phyloP scores from a whole-genome alignment of 2,113 vertebrate species.

The Corythornis vintsioides region DNA sequence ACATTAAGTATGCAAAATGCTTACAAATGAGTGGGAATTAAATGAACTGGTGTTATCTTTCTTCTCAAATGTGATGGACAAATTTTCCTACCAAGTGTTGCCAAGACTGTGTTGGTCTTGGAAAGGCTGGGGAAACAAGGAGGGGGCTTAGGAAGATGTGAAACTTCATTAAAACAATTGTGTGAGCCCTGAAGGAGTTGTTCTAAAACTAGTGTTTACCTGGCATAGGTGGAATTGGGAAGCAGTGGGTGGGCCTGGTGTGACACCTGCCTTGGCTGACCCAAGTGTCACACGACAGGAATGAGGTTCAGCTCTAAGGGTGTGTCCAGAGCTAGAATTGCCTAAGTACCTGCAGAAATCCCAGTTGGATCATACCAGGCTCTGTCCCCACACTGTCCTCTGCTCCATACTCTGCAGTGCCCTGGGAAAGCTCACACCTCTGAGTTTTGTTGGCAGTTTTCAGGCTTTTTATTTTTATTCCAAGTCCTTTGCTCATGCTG shows the following conservation, averaged over 20 bases:
- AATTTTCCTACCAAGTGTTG: neutral
- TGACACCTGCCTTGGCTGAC: neutral
- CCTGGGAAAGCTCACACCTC: neutral
- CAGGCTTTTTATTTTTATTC: neutral
- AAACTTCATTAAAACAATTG: neutral
- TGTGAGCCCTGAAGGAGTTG: neutral
- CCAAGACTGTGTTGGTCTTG: neutral
- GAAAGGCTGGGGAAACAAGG: neutral
- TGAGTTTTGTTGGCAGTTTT: neutral
- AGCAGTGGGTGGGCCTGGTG: neutral
- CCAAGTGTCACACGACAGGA: neutral
- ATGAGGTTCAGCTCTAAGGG: fast-evolving
- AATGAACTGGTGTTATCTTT: neutral
- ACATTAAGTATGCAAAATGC: fast-evolving
- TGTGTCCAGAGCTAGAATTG: neutral
- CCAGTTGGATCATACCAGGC: too few relatives aligned
- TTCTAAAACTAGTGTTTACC: neutral
- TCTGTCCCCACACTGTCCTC: neutral
- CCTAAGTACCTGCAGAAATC: neutral
- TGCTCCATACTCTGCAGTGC: neutral
- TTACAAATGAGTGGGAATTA: neutral
- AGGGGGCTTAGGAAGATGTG: neutral
- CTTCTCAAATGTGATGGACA: neutral
- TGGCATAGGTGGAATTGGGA: neutral
- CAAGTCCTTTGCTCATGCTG: too few relatives aligned